phyloP scores from a whole-genome alignment of 2,888 invertebrate genomes.

The Sinelater perroti region DNA sequence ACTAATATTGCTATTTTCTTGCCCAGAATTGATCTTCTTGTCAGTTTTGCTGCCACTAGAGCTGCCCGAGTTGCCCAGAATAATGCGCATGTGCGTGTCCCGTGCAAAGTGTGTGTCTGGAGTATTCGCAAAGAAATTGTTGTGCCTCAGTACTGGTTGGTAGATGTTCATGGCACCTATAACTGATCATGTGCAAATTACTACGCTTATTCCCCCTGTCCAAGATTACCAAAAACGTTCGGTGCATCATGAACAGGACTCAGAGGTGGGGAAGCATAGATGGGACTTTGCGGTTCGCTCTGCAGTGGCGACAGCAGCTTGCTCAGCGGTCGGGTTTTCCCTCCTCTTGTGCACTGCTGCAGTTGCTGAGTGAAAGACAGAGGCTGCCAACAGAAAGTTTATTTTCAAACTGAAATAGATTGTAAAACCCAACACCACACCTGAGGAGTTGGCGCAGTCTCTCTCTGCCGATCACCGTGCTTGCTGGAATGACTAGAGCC shows the following conservation, averaged over 20 bases:
- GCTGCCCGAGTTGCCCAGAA: slow-evolving; percentile 64
- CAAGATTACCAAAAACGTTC: slow-evolving; percentile 56
- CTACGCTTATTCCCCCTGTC: background rate
- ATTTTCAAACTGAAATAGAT: too few relatives aligned
- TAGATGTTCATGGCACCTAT: slow-evolving; percentile 59
- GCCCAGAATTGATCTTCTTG: slow-evolving; percentile 48
- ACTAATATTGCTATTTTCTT: slow-evolving; percentile 33
- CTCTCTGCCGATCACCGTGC: slow-evolving; percentile 56
- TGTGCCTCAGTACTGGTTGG: slow-evolving; percentile 59
- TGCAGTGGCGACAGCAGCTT: slow-evolving; percentile 68
- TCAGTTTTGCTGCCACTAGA: slow-evolving; percentile 50
- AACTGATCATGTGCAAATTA: slow-evolving; percentile 20
- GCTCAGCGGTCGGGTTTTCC: slow-evolving; percentile 71
- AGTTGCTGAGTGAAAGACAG: slow-evolving; percentile 93
- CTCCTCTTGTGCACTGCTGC: slow-evolving; percentile 80
- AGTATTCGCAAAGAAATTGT: slow-evolving; percentile 59
- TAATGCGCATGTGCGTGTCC: slow-evolving; percentile 93
- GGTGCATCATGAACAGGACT: slow-evolving; percentile 62
- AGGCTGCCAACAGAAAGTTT: slow-evolving; percentile 62
- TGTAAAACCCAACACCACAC: slow-evolving; percentile 37
- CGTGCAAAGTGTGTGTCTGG: slow-evolving; percentile 86
- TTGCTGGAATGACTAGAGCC: slow-evolving; percentile 63
- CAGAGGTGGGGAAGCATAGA: slow-evolving; percentile 75
- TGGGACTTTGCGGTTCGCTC: slow-evolving; percentile 75
- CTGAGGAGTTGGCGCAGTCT: slow-evolving; percentile 51